A percentile compares a stretch with the other conserved stretches of the same genome.
Evolutionary conservation across 1,140 invertebrate genomes (phyloP).

Genomic region (Hetaerina americana): DNA sequence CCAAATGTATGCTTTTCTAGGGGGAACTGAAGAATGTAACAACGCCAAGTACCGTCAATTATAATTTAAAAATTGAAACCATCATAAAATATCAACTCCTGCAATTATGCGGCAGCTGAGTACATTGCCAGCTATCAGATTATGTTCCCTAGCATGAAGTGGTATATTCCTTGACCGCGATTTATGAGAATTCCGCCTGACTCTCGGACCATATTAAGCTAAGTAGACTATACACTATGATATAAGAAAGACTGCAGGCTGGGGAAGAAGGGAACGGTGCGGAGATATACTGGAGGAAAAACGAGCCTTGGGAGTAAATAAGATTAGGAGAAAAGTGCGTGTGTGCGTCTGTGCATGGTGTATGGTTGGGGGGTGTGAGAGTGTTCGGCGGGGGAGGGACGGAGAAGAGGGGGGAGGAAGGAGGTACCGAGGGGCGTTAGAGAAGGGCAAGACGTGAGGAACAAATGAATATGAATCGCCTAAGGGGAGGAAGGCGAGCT

Average conservation of each 20-base stretch:
- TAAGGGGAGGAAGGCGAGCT: no score
- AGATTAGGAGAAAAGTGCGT: not conserved
- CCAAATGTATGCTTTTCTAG: no score
- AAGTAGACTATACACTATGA: not conserved
- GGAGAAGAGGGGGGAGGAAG: not conserved
- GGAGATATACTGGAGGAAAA: not conserved
- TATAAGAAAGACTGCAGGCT: not conserved
- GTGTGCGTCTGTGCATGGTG: no score
- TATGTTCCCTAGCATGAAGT: no score
- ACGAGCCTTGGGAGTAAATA: not conserved
- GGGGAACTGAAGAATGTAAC: no score
- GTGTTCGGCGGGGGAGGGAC: not conserved
- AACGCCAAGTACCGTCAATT: no score
- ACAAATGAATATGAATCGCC: not conserved
- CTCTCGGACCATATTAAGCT: not conserved
- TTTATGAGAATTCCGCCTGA: not conserved
- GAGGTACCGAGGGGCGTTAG: not conserved
- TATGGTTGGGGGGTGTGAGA: no score
- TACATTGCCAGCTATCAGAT: no score
- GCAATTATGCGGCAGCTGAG: no score
- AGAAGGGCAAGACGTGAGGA: not conserved
- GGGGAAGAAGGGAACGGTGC: not conserved
- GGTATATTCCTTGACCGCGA: not conserved
- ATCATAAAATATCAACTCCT: no score
- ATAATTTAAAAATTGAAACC: no score